Evolutionary conservation across 2,113 vertebrate species (phyloP).

Genomic region (Papio anubis): DNA sequence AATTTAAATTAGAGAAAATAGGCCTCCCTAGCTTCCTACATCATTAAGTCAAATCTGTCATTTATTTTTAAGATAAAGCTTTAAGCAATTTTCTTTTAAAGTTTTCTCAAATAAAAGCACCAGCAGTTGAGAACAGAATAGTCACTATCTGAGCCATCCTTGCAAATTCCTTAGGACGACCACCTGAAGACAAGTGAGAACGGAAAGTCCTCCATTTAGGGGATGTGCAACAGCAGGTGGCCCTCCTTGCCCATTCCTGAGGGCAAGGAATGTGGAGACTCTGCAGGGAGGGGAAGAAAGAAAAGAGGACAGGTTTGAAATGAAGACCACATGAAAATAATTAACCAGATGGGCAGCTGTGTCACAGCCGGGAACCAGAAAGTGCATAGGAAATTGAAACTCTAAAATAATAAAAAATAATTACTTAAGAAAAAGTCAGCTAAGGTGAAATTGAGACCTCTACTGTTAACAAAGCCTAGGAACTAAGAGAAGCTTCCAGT

Average conservation of each 20-base stretch:
- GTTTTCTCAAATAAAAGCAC: background rate
- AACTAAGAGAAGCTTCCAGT: background rate
- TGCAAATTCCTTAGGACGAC: background rate
- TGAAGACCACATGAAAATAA: conserved; percentile 44
- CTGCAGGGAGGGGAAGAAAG: background rate
- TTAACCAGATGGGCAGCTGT: conserved; percentile 39
- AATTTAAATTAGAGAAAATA: conserved; percentile 49
- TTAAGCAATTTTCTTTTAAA: conserved; percentile 29
- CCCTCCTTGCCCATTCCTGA: background rate
- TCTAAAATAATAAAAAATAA: conserved; percentile 10
- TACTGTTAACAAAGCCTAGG: background rate
- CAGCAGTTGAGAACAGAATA: conserved; percentile 8
- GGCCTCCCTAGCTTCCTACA: background rate
- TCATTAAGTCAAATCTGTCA: conserved; percentile 34
- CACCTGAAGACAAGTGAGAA: background rate
- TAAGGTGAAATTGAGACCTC: background rate
- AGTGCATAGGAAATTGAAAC: conserved; percentile 52
- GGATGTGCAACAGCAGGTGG: background rate
- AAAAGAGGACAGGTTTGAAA: background rate
- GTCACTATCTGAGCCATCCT: background rate
- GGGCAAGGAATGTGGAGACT: background rate
- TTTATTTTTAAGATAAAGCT: background rate
- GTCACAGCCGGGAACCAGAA: conserved; percentile 21
- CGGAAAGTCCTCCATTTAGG: background rate
- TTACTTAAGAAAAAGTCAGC: background rate